Evolutionary conservation across 1,140 invertebrate species (phyloP).

Genomic region (Nasonia vitripennis): DNA sequence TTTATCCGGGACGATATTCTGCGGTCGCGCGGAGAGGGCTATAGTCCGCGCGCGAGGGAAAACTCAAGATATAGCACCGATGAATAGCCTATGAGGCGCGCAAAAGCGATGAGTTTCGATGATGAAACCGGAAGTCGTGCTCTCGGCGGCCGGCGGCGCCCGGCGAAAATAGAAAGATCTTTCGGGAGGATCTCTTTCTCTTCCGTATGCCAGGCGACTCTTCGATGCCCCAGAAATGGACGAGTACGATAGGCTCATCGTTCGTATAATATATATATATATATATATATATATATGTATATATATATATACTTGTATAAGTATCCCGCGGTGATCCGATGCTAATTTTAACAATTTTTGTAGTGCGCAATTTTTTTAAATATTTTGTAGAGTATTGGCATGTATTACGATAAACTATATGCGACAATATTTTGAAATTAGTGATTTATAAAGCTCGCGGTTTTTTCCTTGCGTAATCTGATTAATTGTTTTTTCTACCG

Average conservation of each 20-base stretch:
- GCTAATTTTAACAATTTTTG: no score
- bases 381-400: no score
- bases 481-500: neutral
- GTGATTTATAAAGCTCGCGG: no score
- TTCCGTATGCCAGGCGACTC: neutral
- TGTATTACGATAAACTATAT: no score
- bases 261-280: neutral
- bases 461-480: neutral
- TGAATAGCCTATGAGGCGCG: slow-evolving; percentile 27
- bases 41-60: neutral
- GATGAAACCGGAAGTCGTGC: slow-evolving; percentile 51
- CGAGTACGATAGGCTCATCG: neutral
- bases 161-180: slow-evolving; percentile 42
- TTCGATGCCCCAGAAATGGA: neutral
- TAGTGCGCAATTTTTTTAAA: no score
- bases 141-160: neutral
- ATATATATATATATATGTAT: no score
- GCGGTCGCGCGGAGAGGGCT: neutral
- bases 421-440: no score
- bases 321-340: no score
- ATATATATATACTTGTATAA: no score
- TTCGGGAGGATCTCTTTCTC: slow-evolving; percentile 29
- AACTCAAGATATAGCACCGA: neutral
- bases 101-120: slow-evolving; percentile 31
- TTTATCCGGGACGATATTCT: slow-evolving; percentile 36